Percentiles rank a stretch among this genome's conserved stretches.
Conservation (phyloP, 2,888 invertebrate genomes). For the Myathropa florea region DNA sequence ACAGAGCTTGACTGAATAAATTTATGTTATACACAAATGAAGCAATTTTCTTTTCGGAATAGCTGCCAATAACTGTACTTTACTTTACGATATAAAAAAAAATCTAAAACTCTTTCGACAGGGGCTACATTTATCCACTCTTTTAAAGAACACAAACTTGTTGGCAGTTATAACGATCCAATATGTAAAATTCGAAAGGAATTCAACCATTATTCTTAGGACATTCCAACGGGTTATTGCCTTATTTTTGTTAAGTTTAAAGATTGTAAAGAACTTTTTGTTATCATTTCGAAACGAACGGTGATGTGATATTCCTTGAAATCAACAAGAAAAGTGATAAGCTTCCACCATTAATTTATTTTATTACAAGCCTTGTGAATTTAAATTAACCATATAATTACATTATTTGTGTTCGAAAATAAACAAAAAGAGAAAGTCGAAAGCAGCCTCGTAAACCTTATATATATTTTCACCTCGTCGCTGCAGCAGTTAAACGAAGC, state of each 20-base stretch:
- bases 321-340: constrained; percentile 3
- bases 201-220: not conserved
- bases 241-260: not conserved
- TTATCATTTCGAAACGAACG: not conserved
- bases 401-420: not conserved
- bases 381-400: not conserved
- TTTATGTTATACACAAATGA: too few relatives aligned
- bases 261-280: not conserved
- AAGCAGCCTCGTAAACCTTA: not conserved
- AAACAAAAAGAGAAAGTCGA: constrained; percentile 10
- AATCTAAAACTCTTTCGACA: not conserved
- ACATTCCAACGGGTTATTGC: not conserved
- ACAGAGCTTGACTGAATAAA: too few relatives aligned
- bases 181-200: not conserved
- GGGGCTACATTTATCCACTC: not conserved
- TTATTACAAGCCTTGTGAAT: not conserved
- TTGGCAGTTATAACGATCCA: not conserved
- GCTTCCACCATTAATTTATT: constrained; percentile 1
- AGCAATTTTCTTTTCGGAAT: too few relatives aligned
- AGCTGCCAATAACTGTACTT: too few relatives aligned
- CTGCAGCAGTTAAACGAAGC: not conserved
- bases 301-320: not conserved
- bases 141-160: not conserved
- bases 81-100: not conserved
- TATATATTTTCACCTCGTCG: not conserved